Evolutionary conservation across 2,888 invertebrate genomes (phyloP).

Genomic region (Ormyrus thymus): DNA sequence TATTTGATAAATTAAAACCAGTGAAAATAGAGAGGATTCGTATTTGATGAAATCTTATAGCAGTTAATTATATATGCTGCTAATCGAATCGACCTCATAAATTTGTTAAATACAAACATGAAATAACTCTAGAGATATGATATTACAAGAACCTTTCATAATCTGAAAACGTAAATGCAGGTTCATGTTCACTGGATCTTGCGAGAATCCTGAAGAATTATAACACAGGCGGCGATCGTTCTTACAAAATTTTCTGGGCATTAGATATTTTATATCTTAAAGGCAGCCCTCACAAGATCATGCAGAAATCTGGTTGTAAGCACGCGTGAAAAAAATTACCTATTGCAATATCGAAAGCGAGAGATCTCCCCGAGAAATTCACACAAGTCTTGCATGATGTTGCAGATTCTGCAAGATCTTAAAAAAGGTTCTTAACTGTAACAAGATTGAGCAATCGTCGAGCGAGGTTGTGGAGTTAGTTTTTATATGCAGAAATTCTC

Average conservation of each 20-base stretch:
- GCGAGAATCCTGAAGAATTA: not conserved
- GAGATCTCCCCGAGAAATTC: conserved; percentile 10
- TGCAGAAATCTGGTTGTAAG: conserved; percentile 22
- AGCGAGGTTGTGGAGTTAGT: too few species aligned
- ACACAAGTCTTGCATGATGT: conserved; percentile 19
- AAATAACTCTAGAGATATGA: too few species aligned
- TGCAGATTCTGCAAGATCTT: conserved; percentile 32
- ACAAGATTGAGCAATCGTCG: not conserved
- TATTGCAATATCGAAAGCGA: not conserved
- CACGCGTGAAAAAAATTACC: conserved; percentile 17
- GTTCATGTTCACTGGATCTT: conserved; percentile 17
- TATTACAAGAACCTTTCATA: too few species aligned
- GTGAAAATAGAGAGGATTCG: too few species aligned
- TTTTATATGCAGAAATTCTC: too few species aligned
- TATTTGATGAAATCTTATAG: too few species aligned
- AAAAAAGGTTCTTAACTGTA: conserved; percentile 18
- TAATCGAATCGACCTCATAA: too few species aligned
- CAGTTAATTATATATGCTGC: too few species aligned
- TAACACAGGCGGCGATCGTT: conserved; percentile 4
- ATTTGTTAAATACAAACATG: too few species aligned
- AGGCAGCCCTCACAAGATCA: conserved; percentile 29
- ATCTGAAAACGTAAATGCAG: conserved; percentile 5
- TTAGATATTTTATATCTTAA: conserved; percentile 18
- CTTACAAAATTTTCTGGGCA: conserved; percentile 19
- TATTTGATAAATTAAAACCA: too few species aligned